A percentile compares a stretch with the other conserved stretches of the same genome.
These are phyloP conservation scores for Yponomeuta plumbellus DNA, from an alignment of 2,888 invertebrate species.

Conservation along the genomic window DNA sequence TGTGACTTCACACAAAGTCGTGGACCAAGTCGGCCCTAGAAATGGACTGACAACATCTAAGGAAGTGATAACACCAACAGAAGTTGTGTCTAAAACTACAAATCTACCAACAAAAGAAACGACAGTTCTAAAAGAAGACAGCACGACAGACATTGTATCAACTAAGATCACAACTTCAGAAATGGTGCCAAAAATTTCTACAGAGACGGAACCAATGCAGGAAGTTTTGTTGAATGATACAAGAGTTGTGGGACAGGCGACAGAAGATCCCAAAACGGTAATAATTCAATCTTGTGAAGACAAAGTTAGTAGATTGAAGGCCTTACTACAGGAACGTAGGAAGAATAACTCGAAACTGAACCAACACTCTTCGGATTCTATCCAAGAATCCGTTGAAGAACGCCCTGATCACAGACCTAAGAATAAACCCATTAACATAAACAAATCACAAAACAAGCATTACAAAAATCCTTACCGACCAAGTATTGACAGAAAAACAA, in stretches of 20 bases:
- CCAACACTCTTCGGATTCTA: conserved; percentile 22
- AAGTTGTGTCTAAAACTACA: neutral
- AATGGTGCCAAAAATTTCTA: neutral
- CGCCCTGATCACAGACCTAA: conserved; percentile 21
- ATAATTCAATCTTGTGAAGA: conserved; percentile 55
- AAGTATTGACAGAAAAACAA: conserved; percentile 34
- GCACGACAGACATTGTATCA: conserved; percentile 16
- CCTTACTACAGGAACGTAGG: conserved; percentile 40
- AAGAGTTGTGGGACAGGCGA: conserved; percentile 4
- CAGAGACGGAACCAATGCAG: neutral
- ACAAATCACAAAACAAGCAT: conserved; percentile 37
- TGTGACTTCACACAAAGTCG: conserved; percentile 15
- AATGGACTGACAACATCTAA: neutral
- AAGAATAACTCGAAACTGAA: conserved; percentile 27
- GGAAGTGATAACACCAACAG: neutral
- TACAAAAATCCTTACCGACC: conserved; percentile 41
- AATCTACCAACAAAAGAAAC: neutral
- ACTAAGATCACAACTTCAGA: neutral
- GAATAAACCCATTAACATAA: conserved; percentile 28
- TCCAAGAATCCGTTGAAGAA: conserved; percentile 22
- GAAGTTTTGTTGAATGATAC: conserved; percentile 3
- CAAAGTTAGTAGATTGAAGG: conserved; percentile 53
- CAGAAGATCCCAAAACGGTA: conserved; percentile 28
- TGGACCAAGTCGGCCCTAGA: conserved; percentile 7
- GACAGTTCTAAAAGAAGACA: neutral